Base-by-base conservation (phyloP, 2,888 invertebrate genomes). In the Clivina fossor region DNA sequence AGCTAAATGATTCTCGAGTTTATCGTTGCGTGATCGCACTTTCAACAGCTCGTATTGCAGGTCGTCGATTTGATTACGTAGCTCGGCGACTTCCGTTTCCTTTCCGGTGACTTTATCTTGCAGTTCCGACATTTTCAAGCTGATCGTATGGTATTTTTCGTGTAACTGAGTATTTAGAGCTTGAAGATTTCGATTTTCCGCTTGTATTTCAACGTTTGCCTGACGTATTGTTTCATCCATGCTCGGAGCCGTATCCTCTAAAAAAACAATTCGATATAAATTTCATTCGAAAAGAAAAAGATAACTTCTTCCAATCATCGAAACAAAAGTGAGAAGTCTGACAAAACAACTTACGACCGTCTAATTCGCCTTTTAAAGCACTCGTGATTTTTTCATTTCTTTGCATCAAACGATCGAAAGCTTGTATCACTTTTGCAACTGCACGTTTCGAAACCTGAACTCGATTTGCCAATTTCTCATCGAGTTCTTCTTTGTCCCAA, bases 401-500 rank as follows among this genome's bases (percentile, higher is more conserved):
- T 74, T 97, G 96, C 78, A 93, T 90, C 50, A 98, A 79, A 48
- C 96, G 82, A 75, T 98, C 98, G 73, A 96, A 97, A 0, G 95
- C 95, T 74, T 96, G 94, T 48, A 98, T 85, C 20, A 98, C 90
- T 77, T 97, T 97, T 2, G 94, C 95, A 16, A 98, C 95, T 4
- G 96, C 97, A 58, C 97, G 78, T 69, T 95, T 94, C 7, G 96
- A 96, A 15, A 97, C 96, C 77, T 93, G 95, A 4, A 97, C 97
- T 20, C 97, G 78, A 75, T 96, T 94, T 0, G 94, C 93, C 28
- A 98, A 78, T 74, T 95, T 94, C 63, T 96, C 95, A 67, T 98
- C 97, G 51, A 98, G 76, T 71, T 98, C 97, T 68, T 95, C 93
- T 68, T 95, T 94, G 71, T 98, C 97, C 96, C 97, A 97, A 0